Evolutionary conservation across 2,888 invertebrate genomes (phyloP).

Genomic region (Heliconius sara): DNA sequence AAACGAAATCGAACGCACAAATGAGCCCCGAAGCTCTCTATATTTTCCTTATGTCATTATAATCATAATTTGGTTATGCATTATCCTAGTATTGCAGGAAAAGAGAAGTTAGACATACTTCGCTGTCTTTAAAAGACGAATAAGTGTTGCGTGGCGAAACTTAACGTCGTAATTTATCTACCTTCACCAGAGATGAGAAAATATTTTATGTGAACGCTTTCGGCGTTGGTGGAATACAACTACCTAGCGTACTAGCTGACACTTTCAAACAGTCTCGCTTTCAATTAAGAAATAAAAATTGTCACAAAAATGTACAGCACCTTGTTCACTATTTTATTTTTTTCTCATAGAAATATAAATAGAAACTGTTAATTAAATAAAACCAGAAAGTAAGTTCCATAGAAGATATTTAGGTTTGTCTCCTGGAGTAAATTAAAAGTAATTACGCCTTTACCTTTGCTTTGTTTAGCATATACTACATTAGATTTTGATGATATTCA

Average conservation of each 20-base stretch:
- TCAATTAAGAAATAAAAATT: neutral
- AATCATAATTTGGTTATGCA: too few species aligned
- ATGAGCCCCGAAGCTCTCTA: too few species aligned
- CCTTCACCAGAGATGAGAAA: neutral
- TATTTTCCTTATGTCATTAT: too few species aligned
- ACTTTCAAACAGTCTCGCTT: neutral
- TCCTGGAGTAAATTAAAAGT: neutral
- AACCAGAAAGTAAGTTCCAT: neutral
- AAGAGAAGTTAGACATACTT: too few species aligned
- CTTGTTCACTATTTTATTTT: neutral
- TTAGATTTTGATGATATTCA: neutral
- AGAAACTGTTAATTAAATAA: neutral
- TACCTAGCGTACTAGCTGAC: neutral
- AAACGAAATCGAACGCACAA: too few species aligned
- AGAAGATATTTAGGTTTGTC: neutral
- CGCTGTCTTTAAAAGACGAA: too few species aligned
- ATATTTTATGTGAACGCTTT: neutral
- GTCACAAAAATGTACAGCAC: neutral
- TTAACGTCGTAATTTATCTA: neutral
- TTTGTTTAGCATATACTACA: neutral
- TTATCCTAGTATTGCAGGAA: too few species aligned
- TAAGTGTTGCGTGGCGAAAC: neutral
- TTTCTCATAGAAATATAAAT: neutral
- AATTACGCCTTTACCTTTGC: neutral
- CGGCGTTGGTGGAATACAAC: neutral